A percentile compares a stretch with the other conserved stretches of the same genome.
Conservation (phyloP, 2,797 vertebrate species). For the Ibycter americanus region DNA sequence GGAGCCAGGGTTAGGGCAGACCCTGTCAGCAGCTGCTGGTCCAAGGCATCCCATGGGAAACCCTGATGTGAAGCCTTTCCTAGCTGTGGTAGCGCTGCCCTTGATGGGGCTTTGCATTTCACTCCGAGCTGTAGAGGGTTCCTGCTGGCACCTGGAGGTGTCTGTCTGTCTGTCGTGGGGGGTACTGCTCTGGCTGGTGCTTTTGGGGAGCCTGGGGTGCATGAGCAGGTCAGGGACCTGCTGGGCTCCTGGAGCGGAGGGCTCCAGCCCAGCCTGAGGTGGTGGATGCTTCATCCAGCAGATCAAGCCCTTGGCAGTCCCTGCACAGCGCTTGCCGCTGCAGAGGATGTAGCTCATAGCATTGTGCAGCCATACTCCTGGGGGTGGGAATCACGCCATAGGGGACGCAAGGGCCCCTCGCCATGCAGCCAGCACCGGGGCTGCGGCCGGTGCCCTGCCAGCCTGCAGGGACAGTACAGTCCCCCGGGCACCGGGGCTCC, state of each 20-base stretch:
- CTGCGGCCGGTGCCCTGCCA: neutral
- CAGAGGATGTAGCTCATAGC: neutral
- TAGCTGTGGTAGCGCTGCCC: neutral
- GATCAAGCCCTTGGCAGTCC: neutral
- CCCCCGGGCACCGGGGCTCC: neutral
- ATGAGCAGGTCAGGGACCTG: accelerated
- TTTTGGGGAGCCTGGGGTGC: neutral
- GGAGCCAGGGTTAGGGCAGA: neutral
- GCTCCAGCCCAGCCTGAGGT: neutral
- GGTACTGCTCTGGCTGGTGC: neutral
- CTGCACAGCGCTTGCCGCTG: neutral
- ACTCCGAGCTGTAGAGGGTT: neutral
- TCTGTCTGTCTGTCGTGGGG: neutral
- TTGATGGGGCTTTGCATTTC: neutral
- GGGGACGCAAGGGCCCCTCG: neutral
- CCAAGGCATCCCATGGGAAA: neutral
- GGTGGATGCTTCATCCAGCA: accelerated
- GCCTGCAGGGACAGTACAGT: neutral
- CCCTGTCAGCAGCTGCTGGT: accelerated
- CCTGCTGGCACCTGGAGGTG: neutral
- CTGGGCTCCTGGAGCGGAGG: neutral
- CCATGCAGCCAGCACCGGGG: accelerated
- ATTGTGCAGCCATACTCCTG: no score
- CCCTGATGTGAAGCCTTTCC: accelerated
- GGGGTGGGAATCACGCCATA: neutral